Evolutionary conservation across 2,888 invertebrate genomes (phyloP).

Genomic region (Heliconius aoede): DNA sequence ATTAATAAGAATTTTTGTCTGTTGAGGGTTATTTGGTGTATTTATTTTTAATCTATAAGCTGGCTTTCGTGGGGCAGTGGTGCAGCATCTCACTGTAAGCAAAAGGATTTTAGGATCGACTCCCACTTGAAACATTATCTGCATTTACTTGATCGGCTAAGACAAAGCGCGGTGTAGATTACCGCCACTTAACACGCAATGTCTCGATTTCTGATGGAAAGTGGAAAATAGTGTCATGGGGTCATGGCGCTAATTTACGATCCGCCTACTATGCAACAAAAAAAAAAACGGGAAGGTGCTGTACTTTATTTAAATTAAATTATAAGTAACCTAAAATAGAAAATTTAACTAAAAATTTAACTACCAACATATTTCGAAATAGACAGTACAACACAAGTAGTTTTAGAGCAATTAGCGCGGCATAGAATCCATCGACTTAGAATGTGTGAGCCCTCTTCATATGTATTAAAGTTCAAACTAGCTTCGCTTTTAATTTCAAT

Average conservation of each 20-base stretch:
- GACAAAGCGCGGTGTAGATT: not conserved
- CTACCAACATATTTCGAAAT: not conserved
- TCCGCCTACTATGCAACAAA: too few species aligned
- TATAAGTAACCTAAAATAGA: not conserved
- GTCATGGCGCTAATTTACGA: too few species aligned
- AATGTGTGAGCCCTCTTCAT: not conserved
- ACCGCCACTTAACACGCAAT: not conserved
- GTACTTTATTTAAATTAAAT: not conserved
- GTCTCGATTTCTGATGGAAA: not conserved
- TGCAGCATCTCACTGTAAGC: not conserved
- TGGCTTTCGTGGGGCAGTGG: not conserved
- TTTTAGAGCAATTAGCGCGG: slow-evolving; percentile 30
- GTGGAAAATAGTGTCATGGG: not conserved
- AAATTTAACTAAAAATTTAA: not conserved
- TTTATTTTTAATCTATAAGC: not conserved
- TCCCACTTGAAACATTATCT: not conserved
- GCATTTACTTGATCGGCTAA: too few species aligned
- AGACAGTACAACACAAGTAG: slow-evolving; percentile 5
- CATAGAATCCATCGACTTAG: slow-evolving; percentile 12
- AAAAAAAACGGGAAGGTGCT: not conserved
- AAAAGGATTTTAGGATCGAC: not conserved
- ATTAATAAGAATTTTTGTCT: too few species aligned
- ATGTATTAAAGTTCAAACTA: slow-evolving; percentile 23
- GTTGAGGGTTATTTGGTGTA: not conserved
- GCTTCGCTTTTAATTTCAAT: slow-evolving; percentile 24